A percentile compares a stretch with the other conserved stretches of the same genome.
Evolutionary conservation across 2,113 vertebrate species (phyloP).

Genomic region (Gopherus evgoodei): DNA sequence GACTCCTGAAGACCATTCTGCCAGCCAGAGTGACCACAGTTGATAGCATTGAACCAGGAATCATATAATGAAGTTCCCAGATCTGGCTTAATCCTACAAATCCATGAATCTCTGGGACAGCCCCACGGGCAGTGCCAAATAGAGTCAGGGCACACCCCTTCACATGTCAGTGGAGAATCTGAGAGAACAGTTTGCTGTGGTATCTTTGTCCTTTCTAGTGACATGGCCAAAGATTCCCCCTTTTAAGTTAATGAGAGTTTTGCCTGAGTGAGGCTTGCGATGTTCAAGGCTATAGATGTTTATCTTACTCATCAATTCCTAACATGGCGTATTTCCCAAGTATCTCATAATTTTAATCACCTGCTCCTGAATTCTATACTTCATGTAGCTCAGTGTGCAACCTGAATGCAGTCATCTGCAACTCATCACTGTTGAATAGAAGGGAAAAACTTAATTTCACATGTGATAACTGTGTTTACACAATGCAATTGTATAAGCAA

Average conservation of each 20-base stretch:
- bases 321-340: constrained; percentile 45
- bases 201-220: no score
- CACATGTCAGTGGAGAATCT: background rate
- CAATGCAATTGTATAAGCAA: background rate
- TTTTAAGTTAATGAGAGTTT: constrained; percentile 8
- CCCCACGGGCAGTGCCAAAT: background rate
- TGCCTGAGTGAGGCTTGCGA: background rate
- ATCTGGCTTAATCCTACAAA: background rate
- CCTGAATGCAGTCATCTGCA: constrained; percentile 54
- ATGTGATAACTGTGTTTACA: background rate
- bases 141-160: background rate
- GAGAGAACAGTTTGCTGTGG: no score
- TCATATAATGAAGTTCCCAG: background rate
- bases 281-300: background rate
- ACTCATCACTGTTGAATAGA: constrained; percentile 44
- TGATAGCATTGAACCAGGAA: background rate
- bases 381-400: background rate
- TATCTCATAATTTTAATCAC: constrained; percentile 28
- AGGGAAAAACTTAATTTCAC: constrained; percentile 1
- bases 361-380: constrained; percentile 39
- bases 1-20: background rate
- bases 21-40: background rate
- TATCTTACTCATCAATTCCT: constrained; percentile 38
- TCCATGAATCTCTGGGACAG: background rate
- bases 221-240: background rate